phyloP scores from a whole-genome alignment of 2,888 invertebrate genomes.

The Cynaeus angustus region DNA sequence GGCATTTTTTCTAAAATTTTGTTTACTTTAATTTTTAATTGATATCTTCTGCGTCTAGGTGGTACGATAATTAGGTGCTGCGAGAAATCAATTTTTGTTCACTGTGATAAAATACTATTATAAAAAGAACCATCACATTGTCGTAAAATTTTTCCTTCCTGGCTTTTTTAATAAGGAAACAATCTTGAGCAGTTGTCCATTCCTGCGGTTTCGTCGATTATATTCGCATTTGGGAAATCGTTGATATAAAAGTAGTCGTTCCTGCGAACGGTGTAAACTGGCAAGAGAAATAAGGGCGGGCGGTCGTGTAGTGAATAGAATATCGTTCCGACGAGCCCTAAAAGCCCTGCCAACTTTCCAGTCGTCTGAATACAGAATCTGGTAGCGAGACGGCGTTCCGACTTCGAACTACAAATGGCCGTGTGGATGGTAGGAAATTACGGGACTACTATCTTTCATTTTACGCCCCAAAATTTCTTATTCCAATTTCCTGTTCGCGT shows the following conservation, averaged over 20 bases:
- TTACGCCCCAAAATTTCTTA: conserved; percentile 86
- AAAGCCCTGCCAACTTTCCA: conserved; percentile 61
- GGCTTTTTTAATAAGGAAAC: background rate
- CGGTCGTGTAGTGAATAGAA: conserved; percentile 66
- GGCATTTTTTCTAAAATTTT: no score
- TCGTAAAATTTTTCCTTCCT: background rate
- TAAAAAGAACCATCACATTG: no score
- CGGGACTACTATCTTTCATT: conserved; percentile 85
- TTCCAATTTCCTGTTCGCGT: conserved; percentile 80
- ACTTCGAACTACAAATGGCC: conserved; percentile 67
- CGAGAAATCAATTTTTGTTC: no score
- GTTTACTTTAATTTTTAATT: no score
- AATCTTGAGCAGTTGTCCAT: conserved; percentile 4
- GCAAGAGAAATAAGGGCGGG: conserved; percentile 58
- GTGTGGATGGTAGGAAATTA: conserved; percentile 77
- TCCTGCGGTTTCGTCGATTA: conserved; percentile 10
- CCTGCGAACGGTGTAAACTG: conserved; percentile 57
- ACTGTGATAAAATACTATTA: no score
- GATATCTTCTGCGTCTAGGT: no score
- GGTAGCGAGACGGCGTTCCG: conserved; percentile 25
- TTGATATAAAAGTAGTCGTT: conserved; percentile 41
- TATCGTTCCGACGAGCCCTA: conserved; percentile 61
- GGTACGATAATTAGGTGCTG: no score
- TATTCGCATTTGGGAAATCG: conserved; percentile 24
- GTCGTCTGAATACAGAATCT: conserved; percentile 50